Conservation (phyloP, 2,113 vertebrate genomes). For the Ceuthmochares aereus region DNA sequence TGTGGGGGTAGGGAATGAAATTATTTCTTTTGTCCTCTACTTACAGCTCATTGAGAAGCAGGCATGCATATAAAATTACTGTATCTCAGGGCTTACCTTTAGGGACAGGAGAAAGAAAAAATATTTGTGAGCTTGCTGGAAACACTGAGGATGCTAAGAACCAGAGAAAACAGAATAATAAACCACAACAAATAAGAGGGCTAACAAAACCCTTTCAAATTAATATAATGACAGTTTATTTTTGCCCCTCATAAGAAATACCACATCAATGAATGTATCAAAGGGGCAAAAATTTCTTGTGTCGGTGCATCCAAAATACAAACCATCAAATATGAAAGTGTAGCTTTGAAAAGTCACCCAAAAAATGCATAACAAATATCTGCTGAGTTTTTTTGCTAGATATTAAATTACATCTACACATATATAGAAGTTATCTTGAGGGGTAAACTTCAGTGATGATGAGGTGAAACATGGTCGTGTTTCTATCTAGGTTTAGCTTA, state of each 20-base stretch:
- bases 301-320: fast-evolving
- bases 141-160: conserved; percentile 8
- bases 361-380: not conserved
- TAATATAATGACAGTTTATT: not conserved
- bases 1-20: conserved; percentile 60
- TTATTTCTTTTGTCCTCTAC: conserved; percentile 71
- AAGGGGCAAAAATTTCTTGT: not conserved
- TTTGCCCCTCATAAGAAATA: not conserved
- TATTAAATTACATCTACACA: not conserved
- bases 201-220: not conserved
- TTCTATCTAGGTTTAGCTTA: not conserved
- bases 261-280: not conserved
- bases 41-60: conserved; percentile 70
- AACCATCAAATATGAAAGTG: not conserved
- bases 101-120: conserved; percentile 13
- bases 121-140: conserved; percentile 24
- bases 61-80: conserved; percentile 74
- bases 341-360: not conserved
- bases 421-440: not conserved
- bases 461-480: not conserved
- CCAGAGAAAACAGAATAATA: not conserved
- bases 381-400: not conserved
- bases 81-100: conserved; percentile 65
- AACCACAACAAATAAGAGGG: not conserved
- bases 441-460: not conserved